Evolutionary conservation across 2,888 invertebrate genomes (phyloP).

Genomic region (Boloria euphrosyne): DNA sequence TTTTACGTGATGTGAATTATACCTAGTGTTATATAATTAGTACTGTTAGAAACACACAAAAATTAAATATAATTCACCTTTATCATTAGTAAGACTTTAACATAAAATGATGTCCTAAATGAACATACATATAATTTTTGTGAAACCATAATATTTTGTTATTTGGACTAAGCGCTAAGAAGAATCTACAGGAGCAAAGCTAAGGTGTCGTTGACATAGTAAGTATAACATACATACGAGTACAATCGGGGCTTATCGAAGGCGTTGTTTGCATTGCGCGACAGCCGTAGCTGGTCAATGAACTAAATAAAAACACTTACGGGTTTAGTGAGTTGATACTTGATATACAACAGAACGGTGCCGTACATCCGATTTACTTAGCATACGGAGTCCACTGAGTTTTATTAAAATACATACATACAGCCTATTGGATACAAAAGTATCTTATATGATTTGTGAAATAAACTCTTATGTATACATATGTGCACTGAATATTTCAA

Average conservation of each 20-base stretch:
- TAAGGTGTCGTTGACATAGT: slow-evolving; percentile 69
- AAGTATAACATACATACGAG: slow-evolving; percentile 59
- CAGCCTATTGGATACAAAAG: not conserved
- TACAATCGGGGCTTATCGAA: slow-evolving; percentile 75
- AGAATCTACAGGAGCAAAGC: slow-evolving; percentile 42
- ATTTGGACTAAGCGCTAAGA: slow-evolving; percentile 33
- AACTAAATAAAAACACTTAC: slow-evolving; percentile 79
- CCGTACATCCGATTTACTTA: slow-evolving; percentile 6
- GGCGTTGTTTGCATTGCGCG: slow-evolving; percentile 76
- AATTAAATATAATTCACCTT: too few relatives aligned
- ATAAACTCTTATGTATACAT: too few relatives aligned
- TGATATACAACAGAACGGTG: slow-evolving; percentile 8
- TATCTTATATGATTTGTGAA: too few relatives aligned
- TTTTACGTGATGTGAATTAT: too few relatives aligned
- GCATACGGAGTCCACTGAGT: not conserved
- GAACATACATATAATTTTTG: too few relatives aligned
- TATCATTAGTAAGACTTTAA: too few relatives aligned
- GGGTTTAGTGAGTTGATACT: slow-evolving; percentile 49
- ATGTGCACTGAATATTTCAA: too few relatives aligned
- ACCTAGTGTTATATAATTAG: too few relatives aligned
- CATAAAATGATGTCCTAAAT: too few relatives aligned
- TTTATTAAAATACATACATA: not conserved
- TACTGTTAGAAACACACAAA: too few relatives aligned
- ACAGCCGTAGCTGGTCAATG: slow-evolving; percentile 71
- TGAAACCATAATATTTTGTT: too few relatives aligned